Base-by-base conservation (phyloP, 2,797 vertebrate species). In the Botia almorhae region DNA sequence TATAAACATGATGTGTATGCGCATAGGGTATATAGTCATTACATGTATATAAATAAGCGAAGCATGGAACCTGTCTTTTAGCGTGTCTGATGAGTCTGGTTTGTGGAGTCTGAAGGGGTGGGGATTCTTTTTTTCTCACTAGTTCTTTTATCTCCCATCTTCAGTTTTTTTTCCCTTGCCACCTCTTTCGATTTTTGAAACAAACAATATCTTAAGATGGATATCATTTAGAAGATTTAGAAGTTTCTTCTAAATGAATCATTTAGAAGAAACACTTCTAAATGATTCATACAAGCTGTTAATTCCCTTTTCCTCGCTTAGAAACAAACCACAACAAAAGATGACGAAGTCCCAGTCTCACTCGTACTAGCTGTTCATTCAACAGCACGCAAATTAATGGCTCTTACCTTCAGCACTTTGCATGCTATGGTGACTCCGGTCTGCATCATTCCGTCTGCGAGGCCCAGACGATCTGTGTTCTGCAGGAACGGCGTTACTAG, bases 401-500 rank as follows among this genome's bases (percentile, higher is more conserved):
- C 26, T 39, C 29, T 84, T 94, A 99, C 98, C 92, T 98, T 98
- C 0, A 98, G 13, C 2, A 92, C 89, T 88, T 97, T 99, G 56
- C 89, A 91, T 23, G 93, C 93, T 83, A 98, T 29, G 0, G 97
- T 99, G 53, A 94, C 88, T 14, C 94, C 96, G 0, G 92, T 96
- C 91, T 93, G 93, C 88, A 98, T 78, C 97, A 99, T 98, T 81
- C 98, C 98, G 0, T 98, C 97, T 17, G 96, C 96, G 1, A 99
- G 68, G 17, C 98, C 98, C 79, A 99, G 89, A 17, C 0, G 88
- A 90, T 99, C 98, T 14, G 95, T 93, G 89, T 99, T 99, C 76
- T 94, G 92, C 75, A 99, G 89, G 87, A 99, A 99, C 6, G 98
- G 97, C 0, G 97, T 98, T 65, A 99, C 94, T 33, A 99, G 89